Evolutionary conservation across 2,888 invertebrate genomes (phyloP).

Genomic region (Plebejus argus): DNA sequence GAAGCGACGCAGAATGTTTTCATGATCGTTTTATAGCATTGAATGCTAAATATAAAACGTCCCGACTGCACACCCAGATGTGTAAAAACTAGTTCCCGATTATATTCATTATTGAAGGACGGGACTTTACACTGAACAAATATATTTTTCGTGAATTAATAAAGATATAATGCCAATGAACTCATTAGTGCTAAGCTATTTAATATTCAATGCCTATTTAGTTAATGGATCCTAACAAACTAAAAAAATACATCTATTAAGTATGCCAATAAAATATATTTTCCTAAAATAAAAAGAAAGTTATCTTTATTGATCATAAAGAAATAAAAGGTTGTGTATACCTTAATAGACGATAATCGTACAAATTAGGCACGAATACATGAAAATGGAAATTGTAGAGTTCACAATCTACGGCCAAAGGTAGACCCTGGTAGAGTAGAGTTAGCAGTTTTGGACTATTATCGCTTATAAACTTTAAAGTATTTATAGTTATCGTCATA

Average conservation of each 20-base stretch:
- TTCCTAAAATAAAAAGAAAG: background rate
- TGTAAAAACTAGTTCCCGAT: slow-evolving; percentile 28
- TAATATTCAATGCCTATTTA: background rate
- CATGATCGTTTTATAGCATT: slow-evolving; percentile 25
- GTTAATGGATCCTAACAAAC: too few relatives aligned
- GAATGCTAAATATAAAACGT: slow-evolving; percentile 29
- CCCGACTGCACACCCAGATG: slow-evolving; percentile 21
- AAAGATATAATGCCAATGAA: background rate
- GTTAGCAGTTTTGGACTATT: background rate
- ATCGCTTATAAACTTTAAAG: too few relatives aligned
- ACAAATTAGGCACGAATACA: background rate
- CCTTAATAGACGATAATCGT: background rate
- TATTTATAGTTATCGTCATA: too few relatives aligned
- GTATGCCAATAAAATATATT: background rate
- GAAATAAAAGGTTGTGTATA: background rate
- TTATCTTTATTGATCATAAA: background rate
- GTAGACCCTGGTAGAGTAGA: background rate
- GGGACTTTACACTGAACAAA: background rate
- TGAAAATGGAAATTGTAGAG: slow-evolving; percentile 6
- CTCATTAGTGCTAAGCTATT: background rate
- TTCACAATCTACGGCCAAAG: background rate
- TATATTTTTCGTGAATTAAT: background rate
- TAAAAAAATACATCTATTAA: background rate
- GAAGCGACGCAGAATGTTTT: slow-evolving; percentile 25
- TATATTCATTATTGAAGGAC: background rate